Evolutionary conservation across 2,113 vertebrate species (phyloP), one percentile per base, ranked within the genome.

Genomic region (Deroptyus accipitrinus): DNA sequence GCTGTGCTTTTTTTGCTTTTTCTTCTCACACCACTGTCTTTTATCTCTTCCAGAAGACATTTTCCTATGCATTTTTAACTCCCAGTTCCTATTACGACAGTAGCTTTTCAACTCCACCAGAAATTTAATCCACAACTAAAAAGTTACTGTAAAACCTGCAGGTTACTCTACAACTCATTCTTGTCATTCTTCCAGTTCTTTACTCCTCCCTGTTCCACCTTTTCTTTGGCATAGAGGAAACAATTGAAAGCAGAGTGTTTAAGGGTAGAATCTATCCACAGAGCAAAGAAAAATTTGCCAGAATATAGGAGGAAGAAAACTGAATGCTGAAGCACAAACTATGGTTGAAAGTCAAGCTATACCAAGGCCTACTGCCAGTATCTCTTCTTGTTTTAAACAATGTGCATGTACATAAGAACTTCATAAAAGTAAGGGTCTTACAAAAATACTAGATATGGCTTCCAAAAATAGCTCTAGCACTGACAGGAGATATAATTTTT

Each of bases 161-260:
- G 14, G 95, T 95, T 96, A 96, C 27, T 93, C 87, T 95, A 77
- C 84, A 96, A 94, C 90, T 90, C 82, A 86, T 94, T 94, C 85
- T 39, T 96, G 91, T 90, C 82, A 93, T 94, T 95, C 85, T 92
- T 96, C 87, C 94, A 95, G 87, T 49, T 79, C 66, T 54, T 52
- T 37, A 33, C 55, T 89, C 69, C 91, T 86, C 81, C 74, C 87
- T 79, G 74, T 90, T 62, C 22, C 66, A 85, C 52, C 44, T 89
- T 54, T 82, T 41, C 62, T 73, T 52, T 19, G 61, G 42, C 11
- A 16, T 14, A 87, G 49, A 85, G 72, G 37, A 35, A 89, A 6
- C 30, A 79, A 48, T 2, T 84, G 25, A 82, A 89, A 91, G 16
- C 64, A 54, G 15, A 90, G 39, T 12, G 13, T 77, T 93, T 86